Conservation (phyloP, 1,140 invertebrate species). For the Drosophila tani region DNA sequence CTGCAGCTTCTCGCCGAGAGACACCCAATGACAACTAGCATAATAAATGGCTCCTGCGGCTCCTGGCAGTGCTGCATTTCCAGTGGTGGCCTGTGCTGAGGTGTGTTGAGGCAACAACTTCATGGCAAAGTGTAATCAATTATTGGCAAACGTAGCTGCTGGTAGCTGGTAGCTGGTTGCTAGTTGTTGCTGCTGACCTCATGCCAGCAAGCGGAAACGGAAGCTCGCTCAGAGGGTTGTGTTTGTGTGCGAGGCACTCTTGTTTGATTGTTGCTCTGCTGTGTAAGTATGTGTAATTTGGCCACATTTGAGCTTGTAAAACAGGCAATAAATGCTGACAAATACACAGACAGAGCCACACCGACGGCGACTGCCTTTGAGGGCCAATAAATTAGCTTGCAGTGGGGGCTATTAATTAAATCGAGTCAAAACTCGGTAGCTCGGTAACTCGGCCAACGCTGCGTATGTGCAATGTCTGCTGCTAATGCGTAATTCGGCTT, state of each 20-base stretch:
- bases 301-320: slow-evolving; percentile 64
- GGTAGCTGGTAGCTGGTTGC: slow-evolving; percentile 5
- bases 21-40: slow-evolving; percentile 44
- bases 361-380: slow-evolving; percentile 21
- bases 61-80: slow-evolving; percentile 23
- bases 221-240: slow-evolving; percentile 35
- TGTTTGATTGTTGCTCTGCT: slow-evolving; percentile 64
- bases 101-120: slow-evolving; percentile 63
- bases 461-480: slow-evolving; percentile 53
- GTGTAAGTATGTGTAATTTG: slow-evolving; percentile 37
- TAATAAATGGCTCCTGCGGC: slow-evolving; percentile 61
- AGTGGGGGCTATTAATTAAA: slow-evolving; percentile 63
- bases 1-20: slow-evolving; percentile 11
- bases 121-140: slow-evolving; percentile 80
- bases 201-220: slow-evolving; percentile 69
- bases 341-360: slow-evolving; percentile 12
- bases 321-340: slow-evolving; percentile 65
- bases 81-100: slow-evolving; percentile 1
- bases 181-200: slow-evolving; percentile 57
- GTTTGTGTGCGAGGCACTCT: slow-evolving; percentile 20
- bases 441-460: slow-evolving; percentile 24
- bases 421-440: slow-evolving; percentile 22
- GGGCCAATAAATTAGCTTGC: slow-evolving; percentile 67
- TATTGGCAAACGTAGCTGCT: slow-evolving; percentile 77
- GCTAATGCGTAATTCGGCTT: slow-evolving; percentile 14